A percentile compares a stretch with the other conserved stretches of the same genome.
Conservation (phyloP, 2,113 vertebrate genomes). For the Pyxicephalus adspersus region DNA sequence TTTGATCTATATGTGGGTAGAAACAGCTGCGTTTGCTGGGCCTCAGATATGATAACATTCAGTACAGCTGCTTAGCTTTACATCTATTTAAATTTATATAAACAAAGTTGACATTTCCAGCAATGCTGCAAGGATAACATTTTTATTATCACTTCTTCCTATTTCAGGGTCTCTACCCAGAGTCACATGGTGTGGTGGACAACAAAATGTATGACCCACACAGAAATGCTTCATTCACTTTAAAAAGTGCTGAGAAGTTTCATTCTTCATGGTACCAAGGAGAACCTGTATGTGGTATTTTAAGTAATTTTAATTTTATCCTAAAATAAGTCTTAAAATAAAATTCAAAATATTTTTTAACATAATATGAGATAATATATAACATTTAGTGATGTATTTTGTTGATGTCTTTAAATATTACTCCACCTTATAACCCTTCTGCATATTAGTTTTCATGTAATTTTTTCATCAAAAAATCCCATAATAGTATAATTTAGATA, state of each 20-base stretch:
- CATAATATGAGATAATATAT: too few relatives aligned
- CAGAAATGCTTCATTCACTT: conserved; percentile 79
- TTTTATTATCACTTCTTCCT: not conserved
- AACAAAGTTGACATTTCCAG: too few relatives aligned
- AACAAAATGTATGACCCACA: conserved; percentile 95
- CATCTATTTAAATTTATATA: too few relatives aligned
- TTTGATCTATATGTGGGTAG: not conserved
- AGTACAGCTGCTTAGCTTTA: too few relatives aligned
- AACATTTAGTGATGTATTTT: not conserved
- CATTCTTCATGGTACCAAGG: conserved; percentile 90
- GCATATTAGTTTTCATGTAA: not conserved
- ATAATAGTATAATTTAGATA: too few relatives aligned
- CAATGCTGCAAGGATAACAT: not conserved
- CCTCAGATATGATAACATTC: too few relatives aligned
- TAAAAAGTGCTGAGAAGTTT: conserved; percentile 81
- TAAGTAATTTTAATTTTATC: too few relatives aligned
- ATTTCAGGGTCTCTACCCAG: conserved; percentile 91
- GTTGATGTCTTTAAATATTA: too few relatives aligned
- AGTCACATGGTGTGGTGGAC: conserved; percentile 95
- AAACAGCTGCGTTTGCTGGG: too few relatives aligned
- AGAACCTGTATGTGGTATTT: conserved; percentile 84
- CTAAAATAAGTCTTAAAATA: too few relatives aligned
- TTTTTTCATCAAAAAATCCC: not conserved
- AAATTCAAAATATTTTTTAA: too few relatives aligned
- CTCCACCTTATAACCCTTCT: not conserved